These are phyloP conservation scores for Manacus vitellinus DNA, from an alignment of 2,113 vertebrate genomes.

Conservation along the genomic window DNA sequence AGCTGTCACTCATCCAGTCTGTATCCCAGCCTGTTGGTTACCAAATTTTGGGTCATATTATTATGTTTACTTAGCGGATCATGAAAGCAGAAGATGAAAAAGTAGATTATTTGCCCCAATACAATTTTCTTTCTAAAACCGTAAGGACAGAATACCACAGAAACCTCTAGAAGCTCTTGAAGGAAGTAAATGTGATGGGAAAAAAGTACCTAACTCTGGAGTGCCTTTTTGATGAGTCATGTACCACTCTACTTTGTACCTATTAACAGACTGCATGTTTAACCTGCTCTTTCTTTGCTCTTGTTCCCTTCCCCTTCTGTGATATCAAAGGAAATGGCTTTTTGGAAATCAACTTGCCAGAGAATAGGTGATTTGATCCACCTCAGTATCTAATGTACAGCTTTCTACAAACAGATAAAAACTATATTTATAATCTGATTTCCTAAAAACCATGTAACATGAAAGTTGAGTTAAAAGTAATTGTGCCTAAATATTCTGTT, in stretches of 20 bases:
- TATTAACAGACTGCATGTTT: constrained; percentile 6
- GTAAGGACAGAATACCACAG: not conserved
- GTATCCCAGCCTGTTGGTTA: not conserved
- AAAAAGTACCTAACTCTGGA: not conserved
- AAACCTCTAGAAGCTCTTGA: not conserved
- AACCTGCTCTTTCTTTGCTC: constrained; percentile 17
- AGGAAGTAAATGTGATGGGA: constrained; percentile 8
- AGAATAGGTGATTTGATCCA: not conserved
- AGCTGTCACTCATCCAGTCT: not conserved
- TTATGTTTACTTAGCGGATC: rapidly evolving
- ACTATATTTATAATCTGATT: not conserved
- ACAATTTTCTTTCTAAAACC: not conserved
- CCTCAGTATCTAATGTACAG: not conserved
- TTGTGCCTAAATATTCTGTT: not conserved
- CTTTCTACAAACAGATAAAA: not conserved
- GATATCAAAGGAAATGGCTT: not conserved
- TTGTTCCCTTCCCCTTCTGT: not conserved
- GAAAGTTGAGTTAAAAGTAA: not conserved
- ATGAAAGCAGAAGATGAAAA: not conserved
- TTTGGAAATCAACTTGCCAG: not conserved
- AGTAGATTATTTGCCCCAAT: not conserved
- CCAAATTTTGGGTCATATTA: not conserved
- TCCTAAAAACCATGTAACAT: not conserved
- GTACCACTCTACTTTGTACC: not conserved
- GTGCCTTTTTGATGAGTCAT: constrained; percentile 40